Evolutionary conservation across 1,140 invertebrate genomes (phyloP).

Genomic region (Bombyx mori): DNA sequence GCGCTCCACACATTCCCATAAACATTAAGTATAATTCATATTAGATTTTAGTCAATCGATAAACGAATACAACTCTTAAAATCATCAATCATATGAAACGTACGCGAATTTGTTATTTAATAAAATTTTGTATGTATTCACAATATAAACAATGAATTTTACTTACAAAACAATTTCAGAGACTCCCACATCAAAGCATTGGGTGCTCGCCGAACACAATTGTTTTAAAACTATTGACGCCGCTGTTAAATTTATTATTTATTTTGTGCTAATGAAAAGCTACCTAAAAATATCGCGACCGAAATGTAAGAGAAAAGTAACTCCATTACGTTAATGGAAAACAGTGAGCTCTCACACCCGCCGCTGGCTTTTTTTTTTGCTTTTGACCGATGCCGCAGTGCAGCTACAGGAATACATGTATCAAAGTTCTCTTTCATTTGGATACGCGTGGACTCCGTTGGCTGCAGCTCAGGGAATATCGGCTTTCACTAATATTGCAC

Average conservation of each 20-base stretch:
- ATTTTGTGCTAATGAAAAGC: slow-evolving; percentile 17
- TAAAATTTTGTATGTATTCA: neutral
- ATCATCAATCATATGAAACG: too few species aligned
- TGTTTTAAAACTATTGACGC: slow-evolving; percentile 13
- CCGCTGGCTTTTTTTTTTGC: slow-evolving; percentile 47
- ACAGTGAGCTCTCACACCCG: slow-evolving; percentile 43
- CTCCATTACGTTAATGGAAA: slow-evolving; percentile 62
- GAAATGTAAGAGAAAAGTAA: slow-evolving; percentile 52
- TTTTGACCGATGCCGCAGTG: slow-evolving; percentile 50
- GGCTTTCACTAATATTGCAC: slow-evolving; percentile 42
- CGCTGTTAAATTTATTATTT: slow-evolving; percentile 3
- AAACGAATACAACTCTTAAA: too few species aligned
- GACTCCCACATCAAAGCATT: too few species aligned
- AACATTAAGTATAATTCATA: slow-evolving; percentile 20
- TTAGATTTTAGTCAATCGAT: slow-evolving; percentile 12
- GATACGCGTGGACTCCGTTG: slow-evolving; percentile 26
- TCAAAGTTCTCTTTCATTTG: slow-evolving; percentile 54
- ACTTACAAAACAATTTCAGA: too few species aligned
- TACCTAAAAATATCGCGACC: slow-evolving; percentile 38
- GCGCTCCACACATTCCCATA: slow-evolving; percentile 20
- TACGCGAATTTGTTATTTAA: too few species aligned
- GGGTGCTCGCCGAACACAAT: neutral
- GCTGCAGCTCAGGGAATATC: slow-evolving; percentile 35
- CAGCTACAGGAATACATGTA: slow-evolving; percentile 61
- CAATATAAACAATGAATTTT: slow-evolving; percentile 1